phyloP scores from a whole-genome alignment of 2,888 invertebrate species.

The Sceliomorpha sp. region DNA sequence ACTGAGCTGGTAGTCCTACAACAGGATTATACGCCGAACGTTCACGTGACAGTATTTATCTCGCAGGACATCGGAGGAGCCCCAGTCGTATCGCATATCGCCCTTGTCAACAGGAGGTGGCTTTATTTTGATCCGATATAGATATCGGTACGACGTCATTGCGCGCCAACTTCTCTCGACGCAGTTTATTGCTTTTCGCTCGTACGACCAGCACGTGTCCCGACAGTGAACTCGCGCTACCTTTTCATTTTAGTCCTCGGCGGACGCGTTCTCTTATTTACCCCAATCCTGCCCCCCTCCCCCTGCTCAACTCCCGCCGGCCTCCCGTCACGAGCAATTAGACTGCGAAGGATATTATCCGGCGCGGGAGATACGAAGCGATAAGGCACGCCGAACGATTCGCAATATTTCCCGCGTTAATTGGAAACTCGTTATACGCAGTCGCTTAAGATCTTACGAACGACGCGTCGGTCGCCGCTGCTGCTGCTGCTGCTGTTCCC shows the following conservation, averaged over 20 bases:
- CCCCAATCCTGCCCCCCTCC: constrained; percentile 33
- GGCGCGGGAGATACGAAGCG: no score
- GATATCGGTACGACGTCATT: constrained; percentile 69
- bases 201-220: constrained; percentile 72
- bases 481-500: no score
- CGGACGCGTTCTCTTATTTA: no score
- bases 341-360: constrained; percentile 20
- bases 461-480: no score
- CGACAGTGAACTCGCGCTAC: constrained; percentile 29
- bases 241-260: constrained; percentile 26
- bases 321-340: constrained; percentile 38
- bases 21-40: constrained; percentile 37
- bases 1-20: constrained; percentile 27
- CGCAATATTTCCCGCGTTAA: constrained; percentile 21
- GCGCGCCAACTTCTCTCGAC: constrained; percentile 61
- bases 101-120: constrained; percentile 55
- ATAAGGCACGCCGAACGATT: no score
- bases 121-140: constrained; percentile 73
- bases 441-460: no score
- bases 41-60: constrained; percentile 60
- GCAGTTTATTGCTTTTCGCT: constrained; percentile 75
- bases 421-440: constrained; percentile 12
- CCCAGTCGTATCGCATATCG: constrained; percentile 31
- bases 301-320: no score
- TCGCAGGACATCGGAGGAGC: constrained; percentile 54